These are phyloP conservation scores for Tetrao urogallus DNA, from an alignment of 2,113 vertebrate genomes.

Conservation along the genomic window DNA sequence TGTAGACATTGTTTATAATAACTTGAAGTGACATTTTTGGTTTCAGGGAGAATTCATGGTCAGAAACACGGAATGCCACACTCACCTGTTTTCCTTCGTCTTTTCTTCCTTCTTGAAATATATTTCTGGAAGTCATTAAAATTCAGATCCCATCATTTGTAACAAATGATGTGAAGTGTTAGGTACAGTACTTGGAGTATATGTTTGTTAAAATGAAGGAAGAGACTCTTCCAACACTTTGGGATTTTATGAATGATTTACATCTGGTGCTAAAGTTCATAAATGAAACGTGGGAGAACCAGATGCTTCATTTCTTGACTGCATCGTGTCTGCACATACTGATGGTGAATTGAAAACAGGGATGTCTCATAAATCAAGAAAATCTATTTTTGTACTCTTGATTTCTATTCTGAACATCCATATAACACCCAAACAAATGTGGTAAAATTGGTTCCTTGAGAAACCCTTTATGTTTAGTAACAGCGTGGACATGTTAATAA, in stretches of 20 bases:
- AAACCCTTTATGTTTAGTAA: slow-evolving; percentile 73
- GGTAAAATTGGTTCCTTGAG: slow-evolving; percentile 72
- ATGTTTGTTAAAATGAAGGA: slow-evolving; percentile 75
- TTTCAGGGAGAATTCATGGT: slow-evolving; percentile 39
- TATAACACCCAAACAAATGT: slow-evolving; percentile 74
- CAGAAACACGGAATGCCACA: slow-evolving; percentile 18
- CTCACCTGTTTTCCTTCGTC: slow-evolving; percentile 33
- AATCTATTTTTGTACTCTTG: slow-evolving; percentile 76
- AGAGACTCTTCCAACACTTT: slow-evolving; percentile 73
- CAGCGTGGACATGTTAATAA: slow-evolving; percentile 65
- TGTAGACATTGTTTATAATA: slow-evolving; percentile 31
- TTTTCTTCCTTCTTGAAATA: slow-evolving; percentile 41
- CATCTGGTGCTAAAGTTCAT: slow-evolving; percentile 84
- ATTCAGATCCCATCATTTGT: slow-evolving; percentile 72
- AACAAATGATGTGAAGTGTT: slow-evolving; percentile 70
- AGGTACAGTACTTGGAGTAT: slow-evolving; percentile 70
- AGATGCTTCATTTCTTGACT: slow-evolving; percentile 80
- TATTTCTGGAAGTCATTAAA: slow-evolving; percentile 70
- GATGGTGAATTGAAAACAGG: slow-evolving; percentile 78
- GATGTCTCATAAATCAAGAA: slow-evolving; percentile 79
- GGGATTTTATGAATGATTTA: slow-evolving; percentile 84
- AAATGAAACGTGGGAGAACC: slow-evolving; percentile 77
- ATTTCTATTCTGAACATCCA: slow-evolving; percentile 77
- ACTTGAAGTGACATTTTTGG: slow-evolving; percentile 38
- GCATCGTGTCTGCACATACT: slow-evolving; percentile 77